Evolutionary conservation across 2,888 invertebrate genomes (phyloP).

Genomic region (Drosophila meridionalis): DNA sequence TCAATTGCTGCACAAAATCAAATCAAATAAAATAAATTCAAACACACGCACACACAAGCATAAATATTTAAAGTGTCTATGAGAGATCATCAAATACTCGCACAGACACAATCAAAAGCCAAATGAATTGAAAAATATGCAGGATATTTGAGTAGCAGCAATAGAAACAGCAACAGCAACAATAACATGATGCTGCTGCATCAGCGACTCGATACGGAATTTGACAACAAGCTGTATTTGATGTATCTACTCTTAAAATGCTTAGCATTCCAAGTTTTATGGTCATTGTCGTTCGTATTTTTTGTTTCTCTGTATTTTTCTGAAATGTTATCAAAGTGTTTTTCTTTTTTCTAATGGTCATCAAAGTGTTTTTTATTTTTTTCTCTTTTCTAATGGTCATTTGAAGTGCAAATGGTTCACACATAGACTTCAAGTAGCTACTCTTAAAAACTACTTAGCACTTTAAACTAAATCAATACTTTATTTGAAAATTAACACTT

Average conservation of each 20-base stretch:
- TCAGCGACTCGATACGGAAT: background rate
- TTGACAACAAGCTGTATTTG: slow-evolving; percentile 38
- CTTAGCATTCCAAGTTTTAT: slow-evolving; percentile 35
- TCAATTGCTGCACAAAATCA: slow-evolving; percentile 66
- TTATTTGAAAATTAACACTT: slow-evolving; percentile 56
- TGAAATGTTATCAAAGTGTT: too few relatives aligned
- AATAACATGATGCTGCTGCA: background rate
- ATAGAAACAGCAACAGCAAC: slow-evolving; percentile 5
- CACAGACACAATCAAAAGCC: slow-evolving; percentile 30
- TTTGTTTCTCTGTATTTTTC: background rate
- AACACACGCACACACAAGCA: background rate
- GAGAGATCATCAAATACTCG: slow-evolving; percentile 31
- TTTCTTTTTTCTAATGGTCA: background rate
- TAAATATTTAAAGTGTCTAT: slow-evolving; percentile 6
- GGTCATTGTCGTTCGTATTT: background rate
- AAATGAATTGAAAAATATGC: slow-evolving; percentile 64
- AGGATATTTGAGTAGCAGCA: slow-evolving; percentile 43
- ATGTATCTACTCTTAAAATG: slow-evolving; percentile 25
- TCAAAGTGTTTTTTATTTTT: background rate
- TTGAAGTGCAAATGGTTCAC: slow-evolving; percentile 30
- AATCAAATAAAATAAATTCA: slow-evolving; percentile 53
- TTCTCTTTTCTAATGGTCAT: slow-evolving; percentile 3
- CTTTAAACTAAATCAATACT: slow-evolving; percentile 31
- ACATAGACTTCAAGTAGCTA: slow-evolving; percentile 5
- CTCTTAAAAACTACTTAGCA: slow-evolving; percentile 47